Evolutionary conservation across 1,140 invertebrate species (phyloP).

Genomic region (Lysiphlebus fabarum): DNA sequence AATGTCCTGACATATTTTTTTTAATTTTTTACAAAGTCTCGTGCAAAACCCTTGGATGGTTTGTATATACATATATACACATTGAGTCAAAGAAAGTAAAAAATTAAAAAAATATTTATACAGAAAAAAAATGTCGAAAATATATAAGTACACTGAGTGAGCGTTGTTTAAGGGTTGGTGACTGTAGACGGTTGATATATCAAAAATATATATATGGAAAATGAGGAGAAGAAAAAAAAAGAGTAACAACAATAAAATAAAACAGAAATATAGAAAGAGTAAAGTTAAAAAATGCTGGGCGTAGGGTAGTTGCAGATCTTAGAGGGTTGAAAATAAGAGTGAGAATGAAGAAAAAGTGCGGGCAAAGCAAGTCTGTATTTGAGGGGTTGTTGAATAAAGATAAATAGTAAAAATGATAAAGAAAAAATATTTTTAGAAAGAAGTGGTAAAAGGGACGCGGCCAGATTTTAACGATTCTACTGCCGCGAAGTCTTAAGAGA

Average conservation of each 20-base stretch:
- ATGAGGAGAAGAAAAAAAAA: conserved; percentile 16
- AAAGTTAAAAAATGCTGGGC: too few relatives aligned
- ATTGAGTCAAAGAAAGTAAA: too few relatives aligned
- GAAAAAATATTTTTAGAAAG: background rate
- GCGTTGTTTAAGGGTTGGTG: conserved; percentile 51
- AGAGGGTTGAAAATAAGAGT: conserved; percentile 8
- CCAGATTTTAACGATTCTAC: conserved; percentile 59
- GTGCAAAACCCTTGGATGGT: too few relatives aligned
- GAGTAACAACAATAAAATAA: conserved; percentile 16
- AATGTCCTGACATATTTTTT: too few relatives aligned
- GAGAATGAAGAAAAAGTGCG: conserved; percentile 15
- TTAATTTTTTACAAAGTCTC: too few relatives aligned
- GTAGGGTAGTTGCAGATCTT: too few relatives aligned
- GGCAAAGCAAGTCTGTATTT: conserved; percentile 1
- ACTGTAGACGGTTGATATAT: conserved; percentile 31
- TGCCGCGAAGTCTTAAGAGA: conserved; percentile 57
- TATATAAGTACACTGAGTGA: conserved; percentile 49
- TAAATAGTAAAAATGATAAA: background rate
- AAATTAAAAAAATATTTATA: too few relatives aligned
- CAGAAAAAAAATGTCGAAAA: conserved; percentile 33
- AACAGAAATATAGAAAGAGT: too few relatives aligned
- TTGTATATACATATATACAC: too few relatives aligned
- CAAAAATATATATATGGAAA: conserved; percentile 7
- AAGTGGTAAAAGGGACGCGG: conserved; percentile 34
- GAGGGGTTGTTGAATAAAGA: conserved; percentile 5